Evolutionary conservation across 2,113 vertebrate genomes (phyloP).

Genomic region (Oncorhynchus clarkii): DNA sequence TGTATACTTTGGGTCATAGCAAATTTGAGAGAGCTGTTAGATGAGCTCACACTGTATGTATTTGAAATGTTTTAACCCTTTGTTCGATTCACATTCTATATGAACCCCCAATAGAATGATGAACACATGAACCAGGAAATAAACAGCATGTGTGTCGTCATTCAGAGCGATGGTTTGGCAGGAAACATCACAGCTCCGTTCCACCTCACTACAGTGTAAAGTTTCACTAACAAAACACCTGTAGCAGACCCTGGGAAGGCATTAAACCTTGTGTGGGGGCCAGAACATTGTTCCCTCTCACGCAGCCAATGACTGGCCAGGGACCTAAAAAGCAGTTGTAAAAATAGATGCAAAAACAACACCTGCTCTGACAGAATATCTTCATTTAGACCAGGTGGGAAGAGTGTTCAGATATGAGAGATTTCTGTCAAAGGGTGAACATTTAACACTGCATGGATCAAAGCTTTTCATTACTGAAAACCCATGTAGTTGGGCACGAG

Average conservation of each 20-base stretch:
- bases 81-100: not conserved
- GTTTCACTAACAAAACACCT: constrained; percentile 61
- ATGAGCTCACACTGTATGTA: constrained; percentile 42
- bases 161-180: not conserved
- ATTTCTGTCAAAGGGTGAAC: not conserved
- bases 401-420: too few relatives aligned
- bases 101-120: not conserved
- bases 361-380: constrained; percentile 34
- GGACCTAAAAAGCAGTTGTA: constrained; percentile 60
- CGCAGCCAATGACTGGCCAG: constrained; percentile 53
- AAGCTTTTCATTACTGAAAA: not conserved
- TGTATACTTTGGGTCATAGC: constrained; percentile 8
- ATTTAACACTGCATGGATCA: too few relatives aligned
- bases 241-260: constrained; percentile 38
- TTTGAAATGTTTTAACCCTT: not conserved
- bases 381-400: too few relatives aligned
- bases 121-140: not conserved
- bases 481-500: not conserved
- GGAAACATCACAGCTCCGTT: constrained; percentile 1
- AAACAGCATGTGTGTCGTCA: not conserved
- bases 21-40: constrained; percentile 39
- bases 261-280: constrained; percentile 56
- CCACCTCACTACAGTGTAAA: constrained; percentile 11
- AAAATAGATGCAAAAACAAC: constrained; percentile 62
- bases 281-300: constrained; percentile 41